phyloP scores from a whole-genome alignment of 2,888 invertebrate genomes.

The Ashinkailepas kermadecensis region DNA sequence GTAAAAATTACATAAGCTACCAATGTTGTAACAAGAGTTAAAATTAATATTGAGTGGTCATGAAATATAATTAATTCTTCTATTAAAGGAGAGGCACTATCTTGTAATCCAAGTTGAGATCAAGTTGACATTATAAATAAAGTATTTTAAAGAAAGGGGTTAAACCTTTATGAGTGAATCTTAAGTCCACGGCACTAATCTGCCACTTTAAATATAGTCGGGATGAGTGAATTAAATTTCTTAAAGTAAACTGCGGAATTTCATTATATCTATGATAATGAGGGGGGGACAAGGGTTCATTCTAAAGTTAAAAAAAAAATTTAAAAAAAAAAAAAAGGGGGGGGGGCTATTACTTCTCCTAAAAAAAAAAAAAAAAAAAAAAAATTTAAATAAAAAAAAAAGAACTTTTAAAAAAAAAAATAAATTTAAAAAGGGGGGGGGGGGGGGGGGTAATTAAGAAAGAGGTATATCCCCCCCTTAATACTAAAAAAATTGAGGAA shows the following conservation, averaged over 20 bases:
- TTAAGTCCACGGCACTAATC: slow-evolving; percentile 34
- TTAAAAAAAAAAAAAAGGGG: slow-evolving; percentile 47
- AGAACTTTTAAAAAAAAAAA: no score
- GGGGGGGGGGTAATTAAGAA: no score
- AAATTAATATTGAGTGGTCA: slow-evolving; percentile 37
- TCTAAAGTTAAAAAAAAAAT: slow-evolving; percentile 52
- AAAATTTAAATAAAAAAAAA: no score
- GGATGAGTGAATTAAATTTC: no score
- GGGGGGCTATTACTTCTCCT: slow-evolving; percentile 54
- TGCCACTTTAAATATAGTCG: slow-evolving; percentile 34
- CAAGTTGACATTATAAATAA: slow-evolving; percentile 36
- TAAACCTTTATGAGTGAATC: slow-evolving; percentile 23
- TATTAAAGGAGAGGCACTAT: slow-evolving; percentile 37
- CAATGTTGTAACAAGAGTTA: slow-evolving; percentile 36
- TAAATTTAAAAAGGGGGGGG: no score
- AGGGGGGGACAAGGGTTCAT: slow-evolving; percentile 34
- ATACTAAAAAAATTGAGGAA: no score
- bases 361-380: slow-evolving; percentile 48
- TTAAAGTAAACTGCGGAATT: slow-evolving; percentile 28
- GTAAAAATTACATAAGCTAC: slow-evolving; percentile 35
- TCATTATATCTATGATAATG: slow-evolving; percentile 36
- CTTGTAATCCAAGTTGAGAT: slow-evolving; percentile 37
- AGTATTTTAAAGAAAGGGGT: slow-evolving; percentile 23
- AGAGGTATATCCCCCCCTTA: no score
- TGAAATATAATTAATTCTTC: slow-evolving; percentile 38